Base-by-base conservation (phyloP, 2,888 invertebrate species). In the Patella caerulea region DNA sequence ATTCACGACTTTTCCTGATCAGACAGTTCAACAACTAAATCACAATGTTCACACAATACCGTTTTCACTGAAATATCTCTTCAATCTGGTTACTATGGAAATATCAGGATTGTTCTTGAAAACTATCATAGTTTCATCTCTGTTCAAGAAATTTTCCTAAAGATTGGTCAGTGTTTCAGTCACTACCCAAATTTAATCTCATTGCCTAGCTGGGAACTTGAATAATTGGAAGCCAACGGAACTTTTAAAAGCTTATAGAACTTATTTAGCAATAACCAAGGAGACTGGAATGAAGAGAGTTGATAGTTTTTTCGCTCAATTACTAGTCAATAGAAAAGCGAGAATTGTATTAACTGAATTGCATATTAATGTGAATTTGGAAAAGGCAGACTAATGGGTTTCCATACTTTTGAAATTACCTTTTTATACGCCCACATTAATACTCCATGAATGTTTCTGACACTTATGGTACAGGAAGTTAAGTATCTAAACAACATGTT, bases 221-320 rank as follows among this genome's bases (percentile, higher is more conserved):
- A 65, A 24, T 65, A 65, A 65, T 65, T 65, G 65, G 19, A 19
- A 19, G 24, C n/a, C 65, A 11, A 65, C n/a, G 17, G 65, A 65
- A 19, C 65, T 65, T 65, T 65, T 65, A 65, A 65, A 65, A 19
- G n/a, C 65, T 65, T 24, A 65, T 65, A 65, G 24, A 24, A 65
- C 19, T 65, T 19, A 65, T 65, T 65, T 65, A 24, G n/a, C 24
- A 65, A 24, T 65, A n/a, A 65, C 19, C 11, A 12, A 65, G 65
- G 24, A 7, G 24, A 19, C 4, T n/a, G 65, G 12, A 19, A 24
- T 19, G 24, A 65, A 12, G 65, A 65, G 14, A 65, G 14, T 3
- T 65, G 65, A 65, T 19, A 24, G 65, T 24, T 65, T 65, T 65
- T 65, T 24, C n/a, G 65, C 65, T 65, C 65, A 65, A 65, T 65